Evolutionary conservation across 2,113 vertebrate species (phyloP), one percentile per base, ranked within the genome.

Genomic region (Canis aureus): DNA sequence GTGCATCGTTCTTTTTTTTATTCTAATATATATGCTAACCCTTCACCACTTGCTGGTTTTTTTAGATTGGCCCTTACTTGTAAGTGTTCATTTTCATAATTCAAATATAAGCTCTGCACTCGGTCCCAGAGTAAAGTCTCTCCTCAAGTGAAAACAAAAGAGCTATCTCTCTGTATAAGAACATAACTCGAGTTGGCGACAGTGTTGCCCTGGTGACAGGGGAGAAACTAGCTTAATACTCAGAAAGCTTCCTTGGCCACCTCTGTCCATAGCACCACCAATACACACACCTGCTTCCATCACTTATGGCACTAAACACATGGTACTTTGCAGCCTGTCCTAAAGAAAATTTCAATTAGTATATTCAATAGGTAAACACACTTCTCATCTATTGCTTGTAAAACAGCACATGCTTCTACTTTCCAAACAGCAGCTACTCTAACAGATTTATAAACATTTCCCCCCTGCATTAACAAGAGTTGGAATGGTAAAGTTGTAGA

Each of bases 41-140:
- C 98, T 99, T 67, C 98, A 99, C 86, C 97, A 97, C 76, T 96
- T 32, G 93, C 7, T 99, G 73, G 95, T 96, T 3, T 97, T 97
- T 89, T 95, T 99, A 62, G 98, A 99, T 81, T 99, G 99, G 99
- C 99, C 99, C 11, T 92, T 99, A 66, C 97, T 99, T 91, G 99
- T 99, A 98, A 98, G 97, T 98, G 91, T 90, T 92, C 49, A 4
- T 94, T 97, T 98, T 94, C 76, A 67, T 96, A 60, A 95, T 97
- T 90, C 25, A 5, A 67, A n/a, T 81, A 19, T 87, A 95, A 96
- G 57, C 60, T 91, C 85, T 85, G 71, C 81, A 62, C 76, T 84
- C 32, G 3, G 35, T 35, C 57, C 62, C 49, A 71, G 57, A 69
- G 35, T 57, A 92, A 57, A 59, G 80, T 11, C 22, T 92, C 6